Evolutionary conservation across 2,888 invertebrate species (phyloP).

Genomic region (Hirtodrosophila alboralis): DNA sequence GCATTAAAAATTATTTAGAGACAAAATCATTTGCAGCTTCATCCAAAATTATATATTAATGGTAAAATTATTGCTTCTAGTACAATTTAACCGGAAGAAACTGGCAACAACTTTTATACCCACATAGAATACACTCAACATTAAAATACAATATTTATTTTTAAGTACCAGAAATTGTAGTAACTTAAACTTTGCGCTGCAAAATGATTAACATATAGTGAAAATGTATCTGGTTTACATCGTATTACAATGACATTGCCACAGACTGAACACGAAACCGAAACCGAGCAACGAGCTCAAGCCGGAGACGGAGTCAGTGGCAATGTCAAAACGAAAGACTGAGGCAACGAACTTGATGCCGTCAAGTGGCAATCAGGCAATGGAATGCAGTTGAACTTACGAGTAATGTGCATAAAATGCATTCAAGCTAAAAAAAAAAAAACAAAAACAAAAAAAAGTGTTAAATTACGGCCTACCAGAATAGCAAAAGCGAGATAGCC

Average conservation of each 20-base stretch:
- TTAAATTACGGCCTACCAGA: conserved; percentile 64
- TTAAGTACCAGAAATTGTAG: conserved; percentile 3
- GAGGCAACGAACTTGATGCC: conserved; percentile 67
- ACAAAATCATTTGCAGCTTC: too few species aligned
- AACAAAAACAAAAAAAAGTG: conserved; percentile 75
- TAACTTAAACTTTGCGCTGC: not conserved
- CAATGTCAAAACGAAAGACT: conserved; percentile 60
- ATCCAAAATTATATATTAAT: too few species aligned
- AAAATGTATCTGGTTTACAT: conserved; percentile 31
- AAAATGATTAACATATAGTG: conserved; percentile 31
- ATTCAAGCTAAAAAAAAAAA: conserved; percentile 53
- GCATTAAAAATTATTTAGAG: too few species aligned
- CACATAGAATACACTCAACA: too few species aligned
- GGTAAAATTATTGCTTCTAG: too few species aligned
- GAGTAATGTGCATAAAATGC: conserved; percentile 59
- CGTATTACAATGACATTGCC: conserved; percentile 54
- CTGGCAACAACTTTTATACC: too few species aligned
- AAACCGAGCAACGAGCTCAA: not conserved
- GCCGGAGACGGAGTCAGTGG: conserved; percentile 24
- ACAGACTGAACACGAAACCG: not conserved
- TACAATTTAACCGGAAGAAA: too few species aligned
- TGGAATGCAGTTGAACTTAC: conserved; percentile 68
- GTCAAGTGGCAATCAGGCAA: conserved; percentile 61
- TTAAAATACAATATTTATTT: too few species aligned
- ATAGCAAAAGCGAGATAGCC: conserved; percentile 12